Conservation (phyloP, 2,113 vertebrate genomes). For the Ciconia maguari region DNA sequence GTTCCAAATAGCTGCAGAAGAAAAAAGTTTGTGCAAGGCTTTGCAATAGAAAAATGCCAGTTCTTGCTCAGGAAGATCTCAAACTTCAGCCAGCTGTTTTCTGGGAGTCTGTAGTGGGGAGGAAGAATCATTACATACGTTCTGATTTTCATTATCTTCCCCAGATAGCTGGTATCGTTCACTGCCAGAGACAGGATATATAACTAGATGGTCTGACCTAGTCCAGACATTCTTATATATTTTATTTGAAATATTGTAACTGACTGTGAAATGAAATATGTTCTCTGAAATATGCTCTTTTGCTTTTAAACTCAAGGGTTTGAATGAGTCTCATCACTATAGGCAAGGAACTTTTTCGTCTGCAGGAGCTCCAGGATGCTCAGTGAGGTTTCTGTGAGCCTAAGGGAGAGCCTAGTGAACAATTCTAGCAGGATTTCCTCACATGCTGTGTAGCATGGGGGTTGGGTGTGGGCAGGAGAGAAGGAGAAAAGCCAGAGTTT, state of each 20-base stretch:
- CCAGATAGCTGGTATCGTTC: neutral
- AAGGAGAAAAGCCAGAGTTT: neutral
- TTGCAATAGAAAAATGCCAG: neutral
- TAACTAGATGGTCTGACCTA: neutral
- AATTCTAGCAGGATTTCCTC: neutral
- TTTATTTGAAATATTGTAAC: conserved; percentile 1
- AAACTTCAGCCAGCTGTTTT: neutral
- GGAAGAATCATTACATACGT: neutral
- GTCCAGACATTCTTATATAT: neutral
- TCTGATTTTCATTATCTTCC: neutral
- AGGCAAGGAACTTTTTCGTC: neutral
- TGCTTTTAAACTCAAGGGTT: neutral
- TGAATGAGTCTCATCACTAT: neutral
- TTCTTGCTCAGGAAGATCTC: neutral
- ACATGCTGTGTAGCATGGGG: neutral
- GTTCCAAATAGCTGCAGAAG: neutral
- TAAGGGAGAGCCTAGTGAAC: neutral
- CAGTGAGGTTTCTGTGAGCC: neutral
- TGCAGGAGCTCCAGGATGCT: neutral
- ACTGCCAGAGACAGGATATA: neutral
- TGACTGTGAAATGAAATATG: neutral
- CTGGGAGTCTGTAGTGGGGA: neutral
- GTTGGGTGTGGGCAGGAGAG: neutral
- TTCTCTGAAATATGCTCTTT: neutral
- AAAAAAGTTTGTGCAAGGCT: neutral